A percentile compares a stretch with the other conserved stretches of the same genome.
phyloP scores from a whole-genome alignment of 2,113 vertebrate genomes.

The Psophia crepitans region DNA sequence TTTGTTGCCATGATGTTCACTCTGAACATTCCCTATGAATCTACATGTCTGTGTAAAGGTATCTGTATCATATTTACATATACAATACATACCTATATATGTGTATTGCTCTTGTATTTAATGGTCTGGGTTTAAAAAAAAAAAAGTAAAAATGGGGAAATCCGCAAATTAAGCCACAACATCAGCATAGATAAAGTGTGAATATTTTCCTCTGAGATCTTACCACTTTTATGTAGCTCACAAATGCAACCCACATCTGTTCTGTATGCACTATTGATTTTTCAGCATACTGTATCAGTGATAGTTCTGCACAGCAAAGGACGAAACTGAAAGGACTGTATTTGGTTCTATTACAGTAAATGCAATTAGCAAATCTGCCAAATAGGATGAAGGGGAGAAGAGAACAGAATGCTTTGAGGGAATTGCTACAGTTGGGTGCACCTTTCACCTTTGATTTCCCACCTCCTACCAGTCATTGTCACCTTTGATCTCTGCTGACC shows the following conservation, averaged over 20 bases:
- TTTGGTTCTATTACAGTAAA: background rate
- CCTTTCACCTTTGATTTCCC: background rate
- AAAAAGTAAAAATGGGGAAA: background rate
- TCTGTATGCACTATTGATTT: background rate
- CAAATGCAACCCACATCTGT: background rate
- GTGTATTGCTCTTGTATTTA: background rate
- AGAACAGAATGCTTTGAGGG: background rate
- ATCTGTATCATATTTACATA: background rate
- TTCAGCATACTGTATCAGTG: background rate
- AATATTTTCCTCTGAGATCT: background rate
- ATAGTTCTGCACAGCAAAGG: background rate
- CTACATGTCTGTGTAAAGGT: background rate
- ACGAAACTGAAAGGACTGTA: background rate
- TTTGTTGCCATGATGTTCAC: background rate
- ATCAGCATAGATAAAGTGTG: background rate
- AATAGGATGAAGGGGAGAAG: background rate
- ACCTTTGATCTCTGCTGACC: background rate
- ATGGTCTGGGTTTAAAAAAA: background rate
- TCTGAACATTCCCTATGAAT: background rate
- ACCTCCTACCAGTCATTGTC: background rate
- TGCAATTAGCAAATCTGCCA: background rate
- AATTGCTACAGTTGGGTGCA: background rate
- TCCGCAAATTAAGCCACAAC: background rate
- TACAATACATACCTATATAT: background rate
- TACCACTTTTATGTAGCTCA: background rate